Evolutionary conservation across 2,113 vertebrate genomes (phyloP).

Genomic region (Spermophilus dauricus): DNA sequence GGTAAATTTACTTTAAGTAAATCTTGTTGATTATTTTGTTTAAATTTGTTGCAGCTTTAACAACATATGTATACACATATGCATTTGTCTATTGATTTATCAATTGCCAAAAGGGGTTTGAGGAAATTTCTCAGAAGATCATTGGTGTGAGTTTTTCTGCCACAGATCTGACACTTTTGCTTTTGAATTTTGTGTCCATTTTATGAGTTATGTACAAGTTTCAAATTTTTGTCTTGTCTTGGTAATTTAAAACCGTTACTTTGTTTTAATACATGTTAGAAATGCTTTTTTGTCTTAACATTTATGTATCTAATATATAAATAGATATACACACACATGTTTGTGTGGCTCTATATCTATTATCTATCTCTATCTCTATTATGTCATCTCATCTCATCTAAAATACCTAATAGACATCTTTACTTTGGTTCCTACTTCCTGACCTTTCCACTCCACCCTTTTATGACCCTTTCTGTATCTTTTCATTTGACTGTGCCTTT

Average conservation of each 20-base stretch:
- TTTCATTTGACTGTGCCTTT: not conserved
- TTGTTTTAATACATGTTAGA: not conserved
- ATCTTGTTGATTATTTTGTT: not conserved
- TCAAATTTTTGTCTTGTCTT: slow-evolving; percentile 23
- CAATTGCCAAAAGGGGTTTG: not conserved
- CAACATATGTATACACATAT: not conserved
- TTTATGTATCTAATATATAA: not conserved
- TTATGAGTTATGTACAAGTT: not conserved
- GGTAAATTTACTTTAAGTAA: not conserved
- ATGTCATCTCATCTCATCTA: not conserved
- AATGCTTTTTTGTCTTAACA: not conserved
- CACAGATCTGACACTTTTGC: not conserved
- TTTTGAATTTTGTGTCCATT: slow-evolving; percentile 23
- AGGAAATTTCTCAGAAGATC: not conserved
- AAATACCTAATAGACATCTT: not conserved
- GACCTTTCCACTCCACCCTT: not conserved
- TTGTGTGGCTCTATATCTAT: not conserved
- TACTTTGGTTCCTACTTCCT: not conserved
- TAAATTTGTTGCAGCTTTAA: not conserved
- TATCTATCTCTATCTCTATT: not conserved
- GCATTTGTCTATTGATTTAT: not conserved
- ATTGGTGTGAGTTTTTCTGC: not conserved
- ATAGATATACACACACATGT: not conserved
- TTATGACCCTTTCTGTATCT: not conserved
- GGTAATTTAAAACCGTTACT: not conserved